Percentiles rank a stretch among this genome's conserved stretches.
phyloP scores from a whole-genome alignment of 1,140 invertebrate species.

The Papilio aristodemus region DNA sequence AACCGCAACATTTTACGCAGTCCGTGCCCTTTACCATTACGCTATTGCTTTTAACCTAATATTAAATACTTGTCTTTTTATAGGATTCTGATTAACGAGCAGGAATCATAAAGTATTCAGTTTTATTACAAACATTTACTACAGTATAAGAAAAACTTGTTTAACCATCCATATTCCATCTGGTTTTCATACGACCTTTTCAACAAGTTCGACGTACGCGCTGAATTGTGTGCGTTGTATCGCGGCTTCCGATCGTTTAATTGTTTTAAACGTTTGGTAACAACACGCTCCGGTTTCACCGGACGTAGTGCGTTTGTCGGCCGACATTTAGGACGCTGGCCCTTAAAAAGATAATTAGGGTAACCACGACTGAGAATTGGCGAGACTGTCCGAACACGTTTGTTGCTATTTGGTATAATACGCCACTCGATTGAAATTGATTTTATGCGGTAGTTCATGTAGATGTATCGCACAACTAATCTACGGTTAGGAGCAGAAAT shows the following conservation, averaged over 20 bases:
- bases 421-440: not conserved
- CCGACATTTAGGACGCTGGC: slow-evolving; percentile 27
- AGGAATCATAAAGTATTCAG: too few species aligned
- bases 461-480: not conserved
- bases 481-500: not conserved
- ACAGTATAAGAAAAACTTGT: not conserved
- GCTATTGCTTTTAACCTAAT: too few species aligned
- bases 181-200: slow-evolving; percentile 28
- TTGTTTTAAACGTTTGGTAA: slow-evolving; percentile 39
- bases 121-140: not conserved
- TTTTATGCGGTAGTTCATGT: too few species aligned
- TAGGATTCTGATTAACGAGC: too few species aligned
- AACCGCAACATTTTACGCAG: too few species aligned
- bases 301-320: slow-evolving; percentile 34
- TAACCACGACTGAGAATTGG: slow-evolving; percentile 1
- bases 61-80: too few species aligned
- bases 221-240: slow-evolving; percentile 25
- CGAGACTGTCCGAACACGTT: not conserved
- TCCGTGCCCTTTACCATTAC: too few species aligned
- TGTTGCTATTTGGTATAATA: not conserved
- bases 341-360: slow-evolving; percentile 22
- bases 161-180: slow-evolving; percentile 29
- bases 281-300: slow-evolving; percentile 42
- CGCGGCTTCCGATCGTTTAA: slow-evolving; percentile 39
- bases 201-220: slow-evolving; percentile 16